Percentiles rank a stretch among this genome's conserved stretches.
phyloP scores from a whole-genome alignment of 1,140 invertebrate genomes.

The Phocides pigmalion region DNA sequence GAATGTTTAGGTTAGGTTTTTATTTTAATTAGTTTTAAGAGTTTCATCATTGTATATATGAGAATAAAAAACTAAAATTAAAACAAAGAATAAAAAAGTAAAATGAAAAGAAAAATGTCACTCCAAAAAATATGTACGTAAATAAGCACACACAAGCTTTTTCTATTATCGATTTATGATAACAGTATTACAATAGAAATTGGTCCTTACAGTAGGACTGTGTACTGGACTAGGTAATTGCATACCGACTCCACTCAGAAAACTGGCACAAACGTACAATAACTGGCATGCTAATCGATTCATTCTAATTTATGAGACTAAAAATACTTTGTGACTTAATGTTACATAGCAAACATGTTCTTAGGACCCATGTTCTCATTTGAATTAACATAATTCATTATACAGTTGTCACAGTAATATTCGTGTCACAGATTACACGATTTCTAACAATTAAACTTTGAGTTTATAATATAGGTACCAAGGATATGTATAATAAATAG shows the following conservation, averaged over 20 bases:
- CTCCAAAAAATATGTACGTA: no score
- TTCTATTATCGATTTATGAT: not conserved
- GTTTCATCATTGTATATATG: no score
- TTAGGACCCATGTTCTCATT: conserved; percentile 10
- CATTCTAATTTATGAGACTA: conserved; percentile 13
- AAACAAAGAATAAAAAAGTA: no score
- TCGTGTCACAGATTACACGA: conserved; percentile 15
- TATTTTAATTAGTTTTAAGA: no score
- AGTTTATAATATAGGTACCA: no score
- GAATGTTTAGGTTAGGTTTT: no score
- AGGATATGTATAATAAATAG: no score
- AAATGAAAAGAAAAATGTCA: no score
- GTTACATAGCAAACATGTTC: conserved; percentile 18
- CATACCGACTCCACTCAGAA: not conserved
- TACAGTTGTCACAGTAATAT: conserved; percentile 16
- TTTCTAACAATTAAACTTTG: not conserved
- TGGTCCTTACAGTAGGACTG: no score
- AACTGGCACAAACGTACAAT: not conserved
- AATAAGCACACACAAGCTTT: no score
- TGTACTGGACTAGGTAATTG: no score
- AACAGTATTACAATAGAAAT: not conserved
- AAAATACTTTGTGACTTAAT: conserved; percentile 18
- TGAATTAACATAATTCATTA: conserved; percentile 24
- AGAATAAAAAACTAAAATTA: no score
- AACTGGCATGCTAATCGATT: not conserved